Conservation (phyloP, 2,113 vertebrate species). For the Tetrax tetrax region DNA sequence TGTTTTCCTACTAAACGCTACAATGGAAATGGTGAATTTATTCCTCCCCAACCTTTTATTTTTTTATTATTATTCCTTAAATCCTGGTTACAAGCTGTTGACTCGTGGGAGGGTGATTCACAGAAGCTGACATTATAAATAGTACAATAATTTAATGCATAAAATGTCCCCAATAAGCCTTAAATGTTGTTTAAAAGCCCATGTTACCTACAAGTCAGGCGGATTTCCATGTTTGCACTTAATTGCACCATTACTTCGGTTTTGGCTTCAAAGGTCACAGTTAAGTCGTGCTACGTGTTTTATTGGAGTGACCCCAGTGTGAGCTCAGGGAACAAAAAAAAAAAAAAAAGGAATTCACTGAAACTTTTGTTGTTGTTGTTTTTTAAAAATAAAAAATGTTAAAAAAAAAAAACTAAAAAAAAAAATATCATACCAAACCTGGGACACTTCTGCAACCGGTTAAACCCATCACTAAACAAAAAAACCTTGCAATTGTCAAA, state of each 20-base stretch:
- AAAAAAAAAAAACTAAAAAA: slow-evolving; percentile 14
- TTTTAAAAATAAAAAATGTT: slow-evolving; percentile 63
- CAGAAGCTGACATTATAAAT: slow-evolving; percentile 64
- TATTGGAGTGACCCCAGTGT: slow-evolving; percentile 82
- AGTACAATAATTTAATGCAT: slow-evolving; percentile 73
- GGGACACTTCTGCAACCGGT: slow-evolving; percentile 78
- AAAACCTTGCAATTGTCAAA: slow-evolving; percentile 74
- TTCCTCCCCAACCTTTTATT: slow-evolving; percentile 63
- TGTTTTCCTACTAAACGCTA: slow-evolving; percentile 47
- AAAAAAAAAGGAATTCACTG: slow-evolving; percentile 74
- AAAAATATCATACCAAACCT: slow-evolving; percentile 51
- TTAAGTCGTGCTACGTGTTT: slow-evolving; percentile 71
- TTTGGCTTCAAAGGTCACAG: slow-evolving; percentile 76
- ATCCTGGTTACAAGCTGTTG: slow-evolving; percentile 72
- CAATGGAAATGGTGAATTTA: slow-evolving; percentile 61
- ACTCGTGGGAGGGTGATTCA: slow-evolving; percentile 66
- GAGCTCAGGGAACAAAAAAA: slow-evolving; percentile 82
- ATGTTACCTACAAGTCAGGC: slow-evolving; percentile 63
- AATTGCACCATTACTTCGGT: slow-evolving; percentile 66
- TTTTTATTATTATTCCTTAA: slow-evolving; percentile 30
- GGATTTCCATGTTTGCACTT: slow-evolving; percentile 74
- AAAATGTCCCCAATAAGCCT: slow-evolving; percentile 74
- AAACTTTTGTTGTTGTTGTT: slow-evolving; percentile 70
- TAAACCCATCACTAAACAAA: slow-evolving; percentile 74
- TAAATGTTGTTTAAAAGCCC: slow-evolving; percentile 63